Evolutionary conservation across 2,797 vertebrate genomes (phyloP).

Genomic region (Sciurus carolinensis): DNA sequence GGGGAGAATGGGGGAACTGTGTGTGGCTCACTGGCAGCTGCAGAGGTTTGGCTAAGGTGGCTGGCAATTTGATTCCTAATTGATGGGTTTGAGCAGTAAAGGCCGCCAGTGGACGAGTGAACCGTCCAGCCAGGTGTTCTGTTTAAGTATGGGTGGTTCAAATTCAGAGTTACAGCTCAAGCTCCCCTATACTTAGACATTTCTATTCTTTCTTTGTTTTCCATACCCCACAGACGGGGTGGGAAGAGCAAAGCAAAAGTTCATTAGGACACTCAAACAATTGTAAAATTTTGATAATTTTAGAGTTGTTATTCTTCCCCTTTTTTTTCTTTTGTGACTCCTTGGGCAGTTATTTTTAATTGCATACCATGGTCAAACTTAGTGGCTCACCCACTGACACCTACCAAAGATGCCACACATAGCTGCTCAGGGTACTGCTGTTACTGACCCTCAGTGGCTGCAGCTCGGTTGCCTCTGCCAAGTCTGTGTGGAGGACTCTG

Average conservation of each 20-base stretch:
- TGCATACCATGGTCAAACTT: not conserved
- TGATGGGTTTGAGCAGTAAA: not conserved
- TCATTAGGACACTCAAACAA: not conserved
- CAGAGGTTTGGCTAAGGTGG: not conserved
- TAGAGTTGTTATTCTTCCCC: not conserved
- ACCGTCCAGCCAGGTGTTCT: not conserved
- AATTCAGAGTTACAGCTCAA: not conserved
- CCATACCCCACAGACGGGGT: not conserved
- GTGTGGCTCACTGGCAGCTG: not conserved
- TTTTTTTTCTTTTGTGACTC: not conserved
- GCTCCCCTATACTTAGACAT: not conserved
- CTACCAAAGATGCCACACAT: not conserved
- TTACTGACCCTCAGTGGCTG: fast-evolving
- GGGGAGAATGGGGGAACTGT: not conserved
- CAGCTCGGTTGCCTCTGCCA: not conserved
- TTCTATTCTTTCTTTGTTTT: not conserved
- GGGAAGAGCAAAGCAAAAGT: no score
- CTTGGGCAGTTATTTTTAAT: not conserved
- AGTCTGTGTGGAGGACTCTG: not conserved
- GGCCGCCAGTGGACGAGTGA: not conserved
- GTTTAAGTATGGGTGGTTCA: not conserved
- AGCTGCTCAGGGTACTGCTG: not conserved
- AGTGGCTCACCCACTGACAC: not conserved
- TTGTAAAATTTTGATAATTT: not conserved
- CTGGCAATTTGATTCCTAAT: not conserved